Percentiles rank a stretch among this genome's conserved stretches.
phyloP scores from a whole-genome alignment of 2,797 vertebrate species.

The Orestias chungarensis region DNA sequence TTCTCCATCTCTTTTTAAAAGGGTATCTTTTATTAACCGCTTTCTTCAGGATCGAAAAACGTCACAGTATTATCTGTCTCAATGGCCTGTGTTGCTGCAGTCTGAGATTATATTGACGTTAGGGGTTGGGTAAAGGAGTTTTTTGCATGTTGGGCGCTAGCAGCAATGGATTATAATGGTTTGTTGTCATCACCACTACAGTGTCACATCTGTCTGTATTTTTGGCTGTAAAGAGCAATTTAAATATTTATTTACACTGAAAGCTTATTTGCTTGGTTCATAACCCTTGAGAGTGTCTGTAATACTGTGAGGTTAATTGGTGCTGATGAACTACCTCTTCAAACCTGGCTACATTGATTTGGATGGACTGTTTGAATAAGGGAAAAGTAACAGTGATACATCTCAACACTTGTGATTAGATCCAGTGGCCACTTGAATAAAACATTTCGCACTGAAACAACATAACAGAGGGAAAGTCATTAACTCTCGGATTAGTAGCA shows the following conservation, averaged over 20 bases:
- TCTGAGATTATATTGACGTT: constrained; percentile 66
- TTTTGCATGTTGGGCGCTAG: constrained; percentile 47
- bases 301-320: constrained; percentile 65
- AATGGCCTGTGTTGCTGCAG: constrained; percentile 76
- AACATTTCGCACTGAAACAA: constrained; percentile 53
- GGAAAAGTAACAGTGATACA: constrained; percentile 69
- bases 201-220: constrained; percentile 63
- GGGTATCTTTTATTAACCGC: constrained; percentile 45
- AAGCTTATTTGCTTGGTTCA: constrained; percentile 43
- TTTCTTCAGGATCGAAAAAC: constrained; percentile 80
- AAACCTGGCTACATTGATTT: constrained; percentile 64
- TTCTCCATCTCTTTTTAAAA: constrained; percentile 31
- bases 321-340: constrained; percentile 68
- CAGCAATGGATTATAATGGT: constrained; percentile 58
- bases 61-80: constrained; percentile 80
- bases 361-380: constrained; percentile 54
- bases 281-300: constrained; percentile 34
- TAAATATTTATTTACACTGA: constrained; percentile 69
- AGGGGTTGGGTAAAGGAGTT: constrained; percentile 30
- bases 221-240: constrained; percentile 45
- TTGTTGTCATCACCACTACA: constrained; percentile 56
- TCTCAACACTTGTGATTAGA: constrained; percentile 60
- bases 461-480: constrained; percentile 58
- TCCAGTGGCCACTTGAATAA: constrained; percentile 61
- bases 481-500: constrained; percentile 62